Evolutionary conservation across 2,888 invertebrate genomes (phyloP), one percentile per base, ranked within the genome.

Genomic region (Heliconius hortense): DNA sequence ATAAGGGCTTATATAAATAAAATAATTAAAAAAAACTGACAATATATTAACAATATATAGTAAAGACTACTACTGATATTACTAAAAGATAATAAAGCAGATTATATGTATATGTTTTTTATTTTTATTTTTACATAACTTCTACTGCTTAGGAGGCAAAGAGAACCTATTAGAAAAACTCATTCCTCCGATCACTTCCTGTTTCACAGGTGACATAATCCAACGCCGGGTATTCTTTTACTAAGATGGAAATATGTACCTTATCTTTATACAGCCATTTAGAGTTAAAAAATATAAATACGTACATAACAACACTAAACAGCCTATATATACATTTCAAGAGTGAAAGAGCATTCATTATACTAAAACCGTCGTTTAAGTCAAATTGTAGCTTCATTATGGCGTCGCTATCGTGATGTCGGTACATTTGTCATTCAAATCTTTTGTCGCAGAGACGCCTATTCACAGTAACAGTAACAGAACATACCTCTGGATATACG

Each of bases 401-500:
- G 71, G 39, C 60, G 28, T 39, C 62, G 62, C 71, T 71, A 71
- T 71, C 62, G 43, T 26, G 71, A 60, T 28, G 60, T 60, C 43
- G 71, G 26, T 71, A 71, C 60, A 71, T 71, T 71, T 71, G 71
- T 71, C 71, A 71, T 71, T 71, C 60, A 71, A 71, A 71, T 71
- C 71, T 71, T 71, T 71, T 71, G 71, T 71, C 71, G 62, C 28
- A 39, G n/a, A 71, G 71, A 71, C 43, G 43, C 60, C 71, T 39
- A 60, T 71, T 71, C 71, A 71, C 60, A 43, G 26, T 28, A 39
- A 5, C 60, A 11, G 15, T 15, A 35, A 35, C 35, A 8, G n/a
- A 62, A 53, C 28, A 63, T 43, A 48, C 35, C 43, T 48, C 59
- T 26, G 28, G n/a, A 43, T 63, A 53, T n/a, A 63, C 26, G 35